Evolutionary conservation across 1,140 invertebrate species (phyloP).

Genomic region (Ceratina calcarata): DNA sequence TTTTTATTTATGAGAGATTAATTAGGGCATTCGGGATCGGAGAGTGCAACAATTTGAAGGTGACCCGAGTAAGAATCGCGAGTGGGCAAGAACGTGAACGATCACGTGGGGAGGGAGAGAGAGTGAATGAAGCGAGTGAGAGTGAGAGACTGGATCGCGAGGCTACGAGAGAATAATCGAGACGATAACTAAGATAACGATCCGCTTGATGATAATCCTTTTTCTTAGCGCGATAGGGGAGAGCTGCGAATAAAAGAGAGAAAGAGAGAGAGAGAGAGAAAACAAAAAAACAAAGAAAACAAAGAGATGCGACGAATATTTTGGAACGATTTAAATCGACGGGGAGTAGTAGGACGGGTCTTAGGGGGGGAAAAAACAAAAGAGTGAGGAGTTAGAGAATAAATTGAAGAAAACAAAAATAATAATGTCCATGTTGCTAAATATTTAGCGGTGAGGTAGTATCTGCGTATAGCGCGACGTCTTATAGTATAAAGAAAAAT

Average conservation of each 20-base stretch:
- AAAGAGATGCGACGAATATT: conserved; percentile 51
- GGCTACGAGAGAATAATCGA: not conserved
- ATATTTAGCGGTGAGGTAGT: conserved; percentile 64
- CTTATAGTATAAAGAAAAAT: conserved; percentile 60
- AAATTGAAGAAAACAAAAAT: conserved; percentile 46
- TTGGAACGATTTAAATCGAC: conserved; percentile 52
- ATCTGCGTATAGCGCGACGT: conserved; percentile 44
- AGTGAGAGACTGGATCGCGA: not conserved
- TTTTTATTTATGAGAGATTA: no score
- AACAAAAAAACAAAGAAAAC: not conserved
- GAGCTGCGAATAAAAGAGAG: not conserved
- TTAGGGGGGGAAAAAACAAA: not conserved
- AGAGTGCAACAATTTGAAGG: no score
- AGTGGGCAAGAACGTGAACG: not conserved
- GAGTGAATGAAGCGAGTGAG: not conserved
- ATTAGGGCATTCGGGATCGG: no score
- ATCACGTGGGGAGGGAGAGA: not conserved
- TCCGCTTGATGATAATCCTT: conserved; percentile 47
- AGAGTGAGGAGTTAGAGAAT: no score
- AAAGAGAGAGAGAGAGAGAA: no score
- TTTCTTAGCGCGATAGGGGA: conserved; percentile 55
- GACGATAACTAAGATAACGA: conserved; percentile 7
- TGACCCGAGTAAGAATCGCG: no score
- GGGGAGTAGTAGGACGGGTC: not conserved
- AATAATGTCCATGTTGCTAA: conserved; percentile 73